Evolutionary conservation across 2,888 invertebrate species (phyloP).

Genomic region (Tuta absoluta): DNA sequence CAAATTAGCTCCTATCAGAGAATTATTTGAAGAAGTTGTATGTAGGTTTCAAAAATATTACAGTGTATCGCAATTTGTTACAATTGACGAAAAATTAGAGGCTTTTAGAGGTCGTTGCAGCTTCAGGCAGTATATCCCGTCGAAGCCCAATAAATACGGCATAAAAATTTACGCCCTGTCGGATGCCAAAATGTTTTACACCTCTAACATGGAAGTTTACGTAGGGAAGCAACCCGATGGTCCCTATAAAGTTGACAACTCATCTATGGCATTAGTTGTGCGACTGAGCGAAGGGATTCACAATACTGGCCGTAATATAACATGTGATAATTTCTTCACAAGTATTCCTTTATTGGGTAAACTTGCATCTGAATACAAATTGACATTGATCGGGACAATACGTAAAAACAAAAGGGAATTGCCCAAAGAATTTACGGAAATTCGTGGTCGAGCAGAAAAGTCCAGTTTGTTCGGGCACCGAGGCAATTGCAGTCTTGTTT

Average conservation of each 20-base stretch:
- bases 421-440: background rate
- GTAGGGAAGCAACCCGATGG: slow-evolving; percentile 32
- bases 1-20: background rate
- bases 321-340: no score
- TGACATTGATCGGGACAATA: no score
- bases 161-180: slow-evolving; percentile 33
- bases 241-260: background rate
- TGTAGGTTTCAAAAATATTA: slow-evolving; percentile 22
- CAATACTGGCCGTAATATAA: no score
- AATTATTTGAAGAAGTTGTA: background rate
- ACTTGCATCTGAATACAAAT: no score
- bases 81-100: slow-evolving; percentile 31
- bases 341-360: no score
- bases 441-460: background rate
- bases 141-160: slow-evolving; percentile 34
- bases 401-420: background rate
- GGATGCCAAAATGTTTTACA: slow-evolving; percentile 32
- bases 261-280: background rate
- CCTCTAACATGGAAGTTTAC: slow-evolving; percentile 34
- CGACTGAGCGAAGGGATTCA: background rate
- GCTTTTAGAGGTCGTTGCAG: slow-evolving; percentile 30
- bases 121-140: slow-evolving; percentile 31
- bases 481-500: slow-evolving; percentile 16
- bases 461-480: slow-evolving; percentile 24
- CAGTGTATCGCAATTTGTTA: slow-evolving; percentile 23